phyloP scores from a whole-genome alignment of 2,797 vertebrate genomes.

The Neoniphon sammara region DNA sequence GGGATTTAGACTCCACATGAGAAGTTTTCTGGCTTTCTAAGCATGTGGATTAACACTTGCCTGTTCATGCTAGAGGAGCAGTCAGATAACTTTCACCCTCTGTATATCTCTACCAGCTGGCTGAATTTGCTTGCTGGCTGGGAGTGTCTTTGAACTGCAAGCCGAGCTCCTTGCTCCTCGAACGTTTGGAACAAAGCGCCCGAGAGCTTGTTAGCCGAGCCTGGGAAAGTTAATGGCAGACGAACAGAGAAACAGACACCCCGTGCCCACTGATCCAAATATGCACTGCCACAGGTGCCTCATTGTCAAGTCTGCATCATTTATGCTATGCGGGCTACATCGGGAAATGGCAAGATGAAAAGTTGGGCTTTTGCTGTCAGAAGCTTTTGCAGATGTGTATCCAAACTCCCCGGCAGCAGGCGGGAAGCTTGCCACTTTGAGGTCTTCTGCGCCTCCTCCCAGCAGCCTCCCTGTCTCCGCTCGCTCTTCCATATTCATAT shows the following conservation, averaged over 20 bases:
- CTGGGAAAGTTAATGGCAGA: constrained; percentile 49
- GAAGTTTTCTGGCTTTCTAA: constrained; percentile 51
- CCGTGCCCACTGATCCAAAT: constrained; percentile 39
- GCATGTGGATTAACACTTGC: constrained; percentile 54
- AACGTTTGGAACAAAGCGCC: constrained; percentile 56
- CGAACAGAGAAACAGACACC: constrained; percentile 36
- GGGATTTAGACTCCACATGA: constrained; percentile 49
- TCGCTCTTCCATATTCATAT: constrained; percentile 53
- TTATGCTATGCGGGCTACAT: constrained; percentile 37
- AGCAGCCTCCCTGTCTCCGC: constrained; percentile 21
- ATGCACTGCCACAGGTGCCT: constrained; percentile 57
- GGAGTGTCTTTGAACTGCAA: constrained; percentile 55
- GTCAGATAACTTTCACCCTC: constrained; percentile 50
- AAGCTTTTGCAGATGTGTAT: constrained; percentile 47
- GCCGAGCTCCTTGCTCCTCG: constrained; percentile 37
- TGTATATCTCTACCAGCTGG: constrained; percentile 46
- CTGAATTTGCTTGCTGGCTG: constrained; percentile 34
- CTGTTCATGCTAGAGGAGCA: constrained; percentile 45
- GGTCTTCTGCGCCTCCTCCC: constrained; percentile 38
- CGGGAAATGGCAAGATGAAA: neutral
- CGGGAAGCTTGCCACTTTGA: constrained; percentile 41
- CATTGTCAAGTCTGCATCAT: constrained; percentile 57
- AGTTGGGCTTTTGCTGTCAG: constrained; percentile 28
- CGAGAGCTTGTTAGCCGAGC: constrained; percentile 56
- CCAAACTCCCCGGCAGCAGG: constrained; percentile 41